These are phyloP conservation scores for Vidua macroura DNA, from an alignment of 2,113 vertebrate genomes.

Conservation along the genomic window DNA sequence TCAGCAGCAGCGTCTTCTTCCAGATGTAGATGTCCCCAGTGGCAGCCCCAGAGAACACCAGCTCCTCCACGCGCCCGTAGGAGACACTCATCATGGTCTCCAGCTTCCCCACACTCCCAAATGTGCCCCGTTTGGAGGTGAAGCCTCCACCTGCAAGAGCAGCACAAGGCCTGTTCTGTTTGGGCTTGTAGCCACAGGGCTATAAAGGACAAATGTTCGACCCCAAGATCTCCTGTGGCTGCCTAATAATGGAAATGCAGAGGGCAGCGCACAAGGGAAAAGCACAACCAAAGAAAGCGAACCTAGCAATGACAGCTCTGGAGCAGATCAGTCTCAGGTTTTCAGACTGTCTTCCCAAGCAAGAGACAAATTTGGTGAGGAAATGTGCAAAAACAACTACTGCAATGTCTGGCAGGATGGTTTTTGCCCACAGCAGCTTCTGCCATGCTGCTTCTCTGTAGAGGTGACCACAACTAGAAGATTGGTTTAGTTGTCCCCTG, in stretches of 20 bases:
- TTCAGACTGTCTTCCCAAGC: not conserved
- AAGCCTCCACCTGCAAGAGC: slow-evolving; percentile 88
- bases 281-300: not conserved
- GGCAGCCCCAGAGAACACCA: slow-evolving; percentile 91
- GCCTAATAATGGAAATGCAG: not conserved
- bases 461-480: not conserved
- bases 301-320: not conserved
- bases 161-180: not conserved
- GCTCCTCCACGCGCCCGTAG: slow-evolving; percentile 88
- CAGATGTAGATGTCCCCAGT: slow-evolving; percentile 97
- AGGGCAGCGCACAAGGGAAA: not conserved
- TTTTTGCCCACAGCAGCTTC: not conserved
- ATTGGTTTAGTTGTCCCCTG: not conserved
- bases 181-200: not conserved
- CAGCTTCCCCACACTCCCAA: slow-evolving; percentile 83
- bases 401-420: not conserved
- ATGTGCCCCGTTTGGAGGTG: slow-evolving; percentile 87
- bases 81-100: slow-evolving; percentile 97
- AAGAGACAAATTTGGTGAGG: not conserved
- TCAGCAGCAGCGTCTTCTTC: slow-evolving; percentile 88
- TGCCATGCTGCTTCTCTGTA: not conserved
- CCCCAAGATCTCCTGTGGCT: not conserved
- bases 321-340: not conserved
- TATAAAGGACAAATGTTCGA: not conserved
- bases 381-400: not conserved